These are phyloP conservation scores for Chaetops frenatus DNA, from an alignment of 2,113 vertebrate species.

Conservation along the genomic window DNA sequence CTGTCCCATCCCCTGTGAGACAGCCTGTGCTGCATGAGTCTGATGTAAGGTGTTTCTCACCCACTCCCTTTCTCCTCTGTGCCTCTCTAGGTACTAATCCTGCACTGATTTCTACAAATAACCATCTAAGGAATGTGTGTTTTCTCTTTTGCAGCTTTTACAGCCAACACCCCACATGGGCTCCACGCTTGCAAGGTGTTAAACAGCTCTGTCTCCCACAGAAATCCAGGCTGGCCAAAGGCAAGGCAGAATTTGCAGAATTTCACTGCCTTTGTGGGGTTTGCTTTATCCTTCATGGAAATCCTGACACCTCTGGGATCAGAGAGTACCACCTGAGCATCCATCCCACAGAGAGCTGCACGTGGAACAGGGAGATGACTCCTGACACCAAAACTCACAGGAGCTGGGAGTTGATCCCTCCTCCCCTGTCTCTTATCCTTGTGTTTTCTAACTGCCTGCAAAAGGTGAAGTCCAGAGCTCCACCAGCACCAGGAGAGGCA, in stretches of 20 bases:
- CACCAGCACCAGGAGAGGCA: background rate
- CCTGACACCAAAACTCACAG: background rate
- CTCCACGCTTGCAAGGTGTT: background rate
- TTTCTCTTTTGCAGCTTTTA: background rate
- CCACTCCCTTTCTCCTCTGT: background rate
- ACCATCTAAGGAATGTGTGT: background rate
- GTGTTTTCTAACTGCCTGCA: background rate
- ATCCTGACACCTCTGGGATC: background rate
- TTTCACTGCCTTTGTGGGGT: background rate
- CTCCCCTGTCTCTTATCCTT: background rate
- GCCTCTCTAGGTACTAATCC: background rate
- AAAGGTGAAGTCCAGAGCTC: background rate
- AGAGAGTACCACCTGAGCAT: background rate
- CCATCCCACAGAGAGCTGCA: background rate
- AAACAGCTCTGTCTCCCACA: background rate
- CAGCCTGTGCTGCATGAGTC: background rate
- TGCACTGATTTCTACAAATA: background rate
- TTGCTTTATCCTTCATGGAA: background rate
- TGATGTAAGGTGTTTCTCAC: background rate
- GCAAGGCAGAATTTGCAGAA: background rate
- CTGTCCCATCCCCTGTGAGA: slow-evolving; percentile 52
- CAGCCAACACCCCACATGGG: background rate
- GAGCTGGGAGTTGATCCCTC: background rate
- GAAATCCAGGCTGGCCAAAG: background rate
- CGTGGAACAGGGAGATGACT: background rate